A percentile compares a stretch with the other conserved stretches of the same genome.
Conservation (phyloP, 2,797 vertebrate species). For the Neoniphon sammara region DNA sequence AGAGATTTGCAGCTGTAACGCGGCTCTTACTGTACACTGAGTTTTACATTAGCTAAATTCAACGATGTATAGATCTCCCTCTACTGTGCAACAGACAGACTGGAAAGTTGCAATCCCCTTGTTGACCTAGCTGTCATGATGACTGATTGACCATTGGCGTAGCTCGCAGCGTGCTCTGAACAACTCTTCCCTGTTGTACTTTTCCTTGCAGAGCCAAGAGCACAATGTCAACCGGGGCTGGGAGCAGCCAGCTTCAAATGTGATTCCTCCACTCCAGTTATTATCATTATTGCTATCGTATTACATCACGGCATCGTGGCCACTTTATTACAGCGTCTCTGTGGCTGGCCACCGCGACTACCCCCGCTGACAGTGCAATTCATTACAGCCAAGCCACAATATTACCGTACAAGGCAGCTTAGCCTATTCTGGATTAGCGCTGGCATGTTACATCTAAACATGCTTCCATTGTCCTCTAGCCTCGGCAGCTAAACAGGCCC, state of each 20-base stretch:
- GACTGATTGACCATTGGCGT: conserved; percentile 62
- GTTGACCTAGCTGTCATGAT: conserved; percentile 64
- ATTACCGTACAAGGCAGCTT: conserved; percentile 58
- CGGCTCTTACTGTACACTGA: too few relatives aligned
- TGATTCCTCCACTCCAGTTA: conserved; percentile 57
- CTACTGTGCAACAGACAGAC: conserved; percentile 23
- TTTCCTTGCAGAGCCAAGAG: conserved; percentile 38
- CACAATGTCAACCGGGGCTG: conserved; percentile 48
- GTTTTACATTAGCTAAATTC: conserved; percentile 18
- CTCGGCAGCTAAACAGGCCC: conserved; percentile 56
- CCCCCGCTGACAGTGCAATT: conserved; percentile 63
- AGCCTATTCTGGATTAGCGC: conserved; percentile 66
- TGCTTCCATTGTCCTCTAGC: conserved; percentile 60
- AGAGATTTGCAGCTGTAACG: neutral
- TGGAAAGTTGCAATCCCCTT: conserved; percentile 47
- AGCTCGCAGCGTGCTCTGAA: conserved; percentile 52
- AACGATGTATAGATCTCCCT: conserved; percentile 14
- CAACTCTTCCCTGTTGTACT: conserved; percentile 42
- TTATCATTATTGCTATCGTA: conserved; percentile 65
- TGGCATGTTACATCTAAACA: conserved; percentile 67
- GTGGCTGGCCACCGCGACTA: conserved; percentile 39
- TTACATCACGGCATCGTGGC: conserved; percentile 60
- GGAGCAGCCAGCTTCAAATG: conserved; percentile 53
- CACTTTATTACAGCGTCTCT: conserved; percentile 66
- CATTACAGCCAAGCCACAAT: conserved; percentile 58